Conservation (phyloP, 1,140 invertebrate genomes). For the Condylostylus longicornis region DNA sequence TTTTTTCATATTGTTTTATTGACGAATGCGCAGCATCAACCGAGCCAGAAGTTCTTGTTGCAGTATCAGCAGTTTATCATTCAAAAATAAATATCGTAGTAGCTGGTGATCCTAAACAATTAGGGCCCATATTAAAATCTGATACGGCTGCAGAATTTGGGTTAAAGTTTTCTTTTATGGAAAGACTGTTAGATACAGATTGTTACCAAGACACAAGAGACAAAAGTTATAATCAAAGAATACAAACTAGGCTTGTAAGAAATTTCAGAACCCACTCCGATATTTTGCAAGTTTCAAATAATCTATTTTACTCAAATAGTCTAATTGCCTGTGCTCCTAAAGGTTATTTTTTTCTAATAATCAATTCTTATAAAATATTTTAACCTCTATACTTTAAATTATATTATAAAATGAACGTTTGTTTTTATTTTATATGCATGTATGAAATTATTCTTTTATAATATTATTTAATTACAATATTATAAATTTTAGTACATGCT, state of each 20-base stretch:
- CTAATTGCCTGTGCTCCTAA: constrained; percentile 29
- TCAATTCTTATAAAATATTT: too few relatives aligned
- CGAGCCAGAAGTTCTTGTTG: constrained; percentile 61
- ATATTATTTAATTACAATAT: constrained; percentile 42
- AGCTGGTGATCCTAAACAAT: constrained; percentile 70
- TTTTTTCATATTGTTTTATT: constrained; percentile 61
- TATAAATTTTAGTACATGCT: constrained; percentile 26
- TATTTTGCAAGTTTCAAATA: constrained; percentile 45
- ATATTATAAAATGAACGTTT: neutral
- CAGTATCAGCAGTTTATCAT: constrained; percentile 35
- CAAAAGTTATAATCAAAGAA: constrained; percentile 40
- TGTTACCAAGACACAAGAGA: constrained; percentile 35
- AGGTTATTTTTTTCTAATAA: too few relatives aligned
- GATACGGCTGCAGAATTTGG: constrained; percentile 33
- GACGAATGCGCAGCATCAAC: constrained; percentile 74
- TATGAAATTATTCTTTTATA: constrained; percentile 25
- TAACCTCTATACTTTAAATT: neutral
- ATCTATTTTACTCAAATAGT: constrained; percentile 46
- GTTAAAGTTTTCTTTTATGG: constrained; percentile 40
- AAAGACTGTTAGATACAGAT: constrained; percentile 38
- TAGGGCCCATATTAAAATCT: constrained; percentile 58
- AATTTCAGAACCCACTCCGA: constrained; percentile 49
- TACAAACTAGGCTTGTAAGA: constrained; percentile 46
- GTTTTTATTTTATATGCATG: constrained; percentile 12
- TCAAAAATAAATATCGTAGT: constrained; percentile 42